phyloP scores from a whole-genome alignment of 1,140 invertebrate genomes.

The Oryctes rhinoceros region DNA sequence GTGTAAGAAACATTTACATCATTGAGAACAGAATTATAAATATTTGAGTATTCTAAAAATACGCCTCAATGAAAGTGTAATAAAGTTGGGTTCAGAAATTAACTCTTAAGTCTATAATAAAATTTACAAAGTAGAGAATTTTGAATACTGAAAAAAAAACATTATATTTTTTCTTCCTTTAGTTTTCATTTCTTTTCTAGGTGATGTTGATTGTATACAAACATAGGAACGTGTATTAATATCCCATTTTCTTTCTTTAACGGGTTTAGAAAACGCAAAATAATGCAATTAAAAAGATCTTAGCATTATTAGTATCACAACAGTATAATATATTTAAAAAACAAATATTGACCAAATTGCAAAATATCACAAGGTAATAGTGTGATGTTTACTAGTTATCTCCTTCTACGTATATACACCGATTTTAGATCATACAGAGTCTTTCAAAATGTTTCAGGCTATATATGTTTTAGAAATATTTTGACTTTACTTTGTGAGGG shows the following conservation, averaged over 20 bases:
- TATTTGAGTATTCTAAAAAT: constrained; percentile 11
- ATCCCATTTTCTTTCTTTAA: not conserved
- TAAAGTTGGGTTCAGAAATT: not conserved
- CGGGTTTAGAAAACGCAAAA: not conserved
- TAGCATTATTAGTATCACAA: not conserved
- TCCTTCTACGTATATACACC: no score
- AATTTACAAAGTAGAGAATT: not conserved
- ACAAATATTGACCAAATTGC: not conserved
- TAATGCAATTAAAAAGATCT: no score
- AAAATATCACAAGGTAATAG: not conserved
- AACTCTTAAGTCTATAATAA: not conserved
- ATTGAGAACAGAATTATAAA: not conserved
- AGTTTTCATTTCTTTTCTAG: no score
- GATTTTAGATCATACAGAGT: no score
- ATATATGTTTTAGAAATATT: no score
- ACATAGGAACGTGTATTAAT: not conserved
- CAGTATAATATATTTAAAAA: no score
- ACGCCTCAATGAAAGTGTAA: constrained; percentile 4
- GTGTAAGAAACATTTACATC: constrained; percentile 15
- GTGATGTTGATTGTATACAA: no score
- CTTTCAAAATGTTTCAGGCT: no score
- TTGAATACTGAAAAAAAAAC: no score
- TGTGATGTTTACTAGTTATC: not conserved
- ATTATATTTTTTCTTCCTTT: no score
- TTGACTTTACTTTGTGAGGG: no score